Base-by-base conservation (phyloP, 2,113 vertebrate species). In the Xiphias gladius region DNA sequence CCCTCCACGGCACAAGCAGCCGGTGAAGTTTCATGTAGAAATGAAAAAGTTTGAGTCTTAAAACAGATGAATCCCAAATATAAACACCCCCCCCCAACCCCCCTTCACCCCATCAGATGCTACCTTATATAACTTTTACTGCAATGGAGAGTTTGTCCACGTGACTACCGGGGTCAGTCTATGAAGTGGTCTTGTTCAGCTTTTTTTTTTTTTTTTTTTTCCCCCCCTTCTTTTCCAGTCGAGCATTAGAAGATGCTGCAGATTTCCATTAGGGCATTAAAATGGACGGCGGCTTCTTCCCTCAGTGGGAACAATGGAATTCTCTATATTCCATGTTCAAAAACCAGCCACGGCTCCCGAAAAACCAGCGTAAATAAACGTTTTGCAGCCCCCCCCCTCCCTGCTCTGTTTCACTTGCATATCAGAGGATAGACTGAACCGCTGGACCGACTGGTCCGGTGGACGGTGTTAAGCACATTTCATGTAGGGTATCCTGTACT, bases 241-340 rank as follows among this genome's bases (percentile, higher is more conserved):
- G n/a, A 50, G 43, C 24, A 50, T 69, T 54, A 78, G 79, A 79
- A 88, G 78, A 88, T 80, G 80, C 76, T 72, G 72, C 74, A 79
- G 54, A 39, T 89, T 90, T 92, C 91, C 90, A 93, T 93, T 73
- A 90, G 79, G 83, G 86, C 77, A 91, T 83, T 74, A 81, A 89
- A 88, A 92, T 52, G 70, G 55, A 76, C 43, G 75, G 67, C 55
- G 61, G 79, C 59, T 55, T 75, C 86, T 88, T 72, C 76, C 79
- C 68, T 81, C 61, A 55, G 12, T 84, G 91, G 92, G 82, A 86
- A 90, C 81, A 92, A 88, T 84, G 80, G 66, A 80, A 93, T 90
- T 82, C 85, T 86, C 59, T 83, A 87, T 89, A 73, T 81, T 90
- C 76, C 73, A 54, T 46, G 63, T 86, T 88, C 37, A 65, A 83